Evolutionary conservation across 2,888 invertebrate species (phyloP).

Genomic region (Auanema freiburgensis): DNA sequence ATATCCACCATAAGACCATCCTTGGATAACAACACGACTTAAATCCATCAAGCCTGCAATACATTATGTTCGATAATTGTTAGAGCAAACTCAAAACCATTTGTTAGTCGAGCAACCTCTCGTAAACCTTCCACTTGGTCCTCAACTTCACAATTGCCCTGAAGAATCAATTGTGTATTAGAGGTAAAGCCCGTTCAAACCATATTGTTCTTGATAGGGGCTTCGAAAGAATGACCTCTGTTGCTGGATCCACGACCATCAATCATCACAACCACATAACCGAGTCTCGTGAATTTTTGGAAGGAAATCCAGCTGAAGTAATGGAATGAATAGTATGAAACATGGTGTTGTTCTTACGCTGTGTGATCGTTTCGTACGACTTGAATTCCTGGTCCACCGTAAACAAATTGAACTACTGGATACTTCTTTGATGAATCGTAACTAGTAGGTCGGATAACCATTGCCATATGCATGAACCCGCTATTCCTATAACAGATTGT

Average conservation of each 20-base stretch:
- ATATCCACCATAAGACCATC: conserved; percentile 99
- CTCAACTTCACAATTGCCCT: conserved; percentile 86
- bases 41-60: conserved; percentile 81
- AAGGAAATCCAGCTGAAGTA: conserved; percentile 67
- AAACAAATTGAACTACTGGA: conserved; percentile 92
- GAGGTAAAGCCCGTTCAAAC: too few species aligned
- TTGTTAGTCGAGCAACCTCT: conserved; percentile 71
- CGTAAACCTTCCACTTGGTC: conserved; percentile 93
- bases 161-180: too few species aligned
- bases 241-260: conserved; percentile 94
- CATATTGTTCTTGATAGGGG: conserved; percentile 78
- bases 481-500: conserved; percentile 12
- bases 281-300: conserved; percentile 91
- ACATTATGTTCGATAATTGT: not conserved
- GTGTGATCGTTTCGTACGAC: conserved; percentile 79
- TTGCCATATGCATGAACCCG: conserved; percentile 28
- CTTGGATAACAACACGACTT: conserved; percentile 88
- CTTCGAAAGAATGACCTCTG: conserved; percentile 87
- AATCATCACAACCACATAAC: conserved; percentile 91
- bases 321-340: too few species aligned
- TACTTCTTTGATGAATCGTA: conserved; percentile 28
- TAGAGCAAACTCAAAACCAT: conserved; percentile 6
- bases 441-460: conserved; percentile 33
- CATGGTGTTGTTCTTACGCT: conserved; percentile 32
- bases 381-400: conserved; percentile 97